A percentile compares a stretch with the other conserved stretches of the same genome.
Conservation (phyloP, 2,888 invertebrate genomes). For the Andrena dorsata region DNA sequence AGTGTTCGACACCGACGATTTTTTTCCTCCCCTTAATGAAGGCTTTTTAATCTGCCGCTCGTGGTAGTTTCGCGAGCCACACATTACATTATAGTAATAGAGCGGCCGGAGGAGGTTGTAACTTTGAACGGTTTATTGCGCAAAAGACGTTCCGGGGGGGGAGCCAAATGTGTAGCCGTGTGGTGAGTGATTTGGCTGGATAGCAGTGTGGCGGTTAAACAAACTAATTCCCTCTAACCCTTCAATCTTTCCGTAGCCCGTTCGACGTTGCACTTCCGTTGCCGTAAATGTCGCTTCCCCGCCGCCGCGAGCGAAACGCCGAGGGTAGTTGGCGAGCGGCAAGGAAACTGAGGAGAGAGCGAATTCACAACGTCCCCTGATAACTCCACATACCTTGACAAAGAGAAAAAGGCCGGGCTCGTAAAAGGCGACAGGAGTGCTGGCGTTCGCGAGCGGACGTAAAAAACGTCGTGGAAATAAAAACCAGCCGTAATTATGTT, state of each 20-base stretch:
- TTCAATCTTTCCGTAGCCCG: background rate
- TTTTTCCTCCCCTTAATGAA: constrained; percentile 47
- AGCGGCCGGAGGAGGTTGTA: constrained; percentile 3
- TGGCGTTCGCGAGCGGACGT: constrained; percentile 54
- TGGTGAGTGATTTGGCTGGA: background rate
- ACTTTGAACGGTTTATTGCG: constrained; percentile 23
- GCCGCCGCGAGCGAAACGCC: background rate
- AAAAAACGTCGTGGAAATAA: constrained; percentile 64
- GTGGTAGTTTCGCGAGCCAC: background rate
- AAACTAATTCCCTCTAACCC: background rate
- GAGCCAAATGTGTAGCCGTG: background rate
- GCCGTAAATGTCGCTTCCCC: constrained; percentile 11
- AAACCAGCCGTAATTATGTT: constrained; percentile 78
- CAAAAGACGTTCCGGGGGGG: background rate
- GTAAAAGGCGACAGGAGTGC: constrained; percentile 77
- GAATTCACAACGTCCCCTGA: constrained; percentile 56
- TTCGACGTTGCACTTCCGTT: background rate
- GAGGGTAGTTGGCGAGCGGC: background rate
- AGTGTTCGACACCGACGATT: constrained; percentile 32
- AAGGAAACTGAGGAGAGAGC: background rate
- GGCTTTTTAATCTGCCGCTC: constrained; percentile 41
- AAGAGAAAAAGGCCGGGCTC: constrained; percentile 70
- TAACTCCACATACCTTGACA: constrained; percentile 76
- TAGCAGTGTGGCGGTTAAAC: background rate
- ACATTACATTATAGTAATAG: constrained; percentile 38